Base-by-base conservation (phyloP, 2,888 invertebrate species). In the Meghimatium bilineatum region DNA sequence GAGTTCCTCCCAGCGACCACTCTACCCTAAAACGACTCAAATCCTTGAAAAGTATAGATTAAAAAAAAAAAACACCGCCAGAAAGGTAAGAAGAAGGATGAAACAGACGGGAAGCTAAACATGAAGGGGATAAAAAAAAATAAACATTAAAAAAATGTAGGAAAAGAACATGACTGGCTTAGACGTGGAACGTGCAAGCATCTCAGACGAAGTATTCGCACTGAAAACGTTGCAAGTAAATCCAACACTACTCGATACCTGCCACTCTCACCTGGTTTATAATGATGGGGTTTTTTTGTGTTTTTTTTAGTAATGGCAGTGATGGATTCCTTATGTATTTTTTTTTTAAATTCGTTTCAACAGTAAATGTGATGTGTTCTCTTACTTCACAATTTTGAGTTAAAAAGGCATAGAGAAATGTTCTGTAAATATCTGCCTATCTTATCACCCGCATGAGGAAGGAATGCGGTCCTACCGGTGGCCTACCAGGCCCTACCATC, bases 181-280 rank as follows among this genome's bases (percentile, higher is more conserved):
- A 23, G 26, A 74, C 20, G 1, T 29, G n/a, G 74, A 74, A 74
- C 74, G 74, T 74, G 74, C 49, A 74, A 74, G 52, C 17, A 52
- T 74, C 32, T 52, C 3, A 74, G 74, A 23, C 32, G 74, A 14
- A 32, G 74, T 6, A 74, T 29, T 74, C 74, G 74, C 20, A 32
- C 17, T 17, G 32, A 23, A 29, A 32, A 20, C 32, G 32, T n/a
- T 49, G 74, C 49, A 32, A 44, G n/a, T n/a, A n/a, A 44, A n/a
- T 38, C 10, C 14, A 12, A 1, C 5, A 3, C 3, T 52, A 74
- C 52, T 74, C 74, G 74, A 74, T 52, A 32, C 20, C 52, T 49
- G 20, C 32, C 44, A 2, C 32, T 2, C 52, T 34, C 52, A 74
- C 74, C 74, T 74, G 74, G 52, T 34, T 52, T 0, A n/a, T n/a